phyloP scores from a whole-genome alignment of 2,113 vertebrate genomes.

The Geothlypis trichas region DNA sequence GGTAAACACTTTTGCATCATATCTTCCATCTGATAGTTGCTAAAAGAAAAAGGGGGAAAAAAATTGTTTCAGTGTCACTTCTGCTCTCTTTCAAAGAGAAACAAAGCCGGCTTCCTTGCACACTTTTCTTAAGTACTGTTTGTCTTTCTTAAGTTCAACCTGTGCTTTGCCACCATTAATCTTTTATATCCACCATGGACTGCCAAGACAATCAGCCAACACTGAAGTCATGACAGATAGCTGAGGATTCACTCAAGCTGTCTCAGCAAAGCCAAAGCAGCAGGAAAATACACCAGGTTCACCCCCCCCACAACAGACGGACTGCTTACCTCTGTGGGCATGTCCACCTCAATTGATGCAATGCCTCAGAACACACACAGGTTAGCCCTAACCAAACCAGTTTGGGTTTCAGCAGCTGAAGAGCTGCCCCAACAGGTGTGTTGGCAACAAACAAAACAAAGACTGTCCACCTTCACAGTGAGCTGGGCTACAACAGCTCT shows the following conservation, averaged over 20 bases:
- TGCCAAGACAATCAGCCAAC: background rate
- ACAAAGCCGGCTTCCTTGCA: background rate
- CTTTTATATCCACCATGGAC: background rate
- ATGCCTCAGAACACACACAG: rapidly evolving
- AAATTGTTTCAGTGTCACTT: constrained; percentile 8
- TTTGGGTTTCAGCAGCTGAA: background rate
- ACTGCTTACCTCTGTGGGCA: background rate
- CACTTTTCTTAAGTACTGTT: background rate
- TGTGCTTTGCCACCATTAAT: background rate
- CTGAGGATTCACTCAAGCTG: background rate
- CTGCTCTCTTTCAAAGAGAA: constrained; percentile 30
- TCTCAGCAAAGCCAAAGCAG: background rate
- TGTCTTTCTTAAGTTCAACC: background rate
- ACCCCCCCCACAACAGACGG: rapidly evolving
- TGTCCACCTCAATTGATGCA: background rate
- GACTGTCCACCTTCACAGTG: background rate
- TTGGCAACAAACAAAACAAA: background rate
- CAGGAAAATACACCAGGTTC: background rate
- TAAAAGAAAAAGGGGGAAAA: background rate
- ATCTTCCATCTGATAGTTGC: background rate
- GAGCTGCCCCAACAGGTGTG: background rate
- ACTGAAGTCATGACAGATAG: background rate
- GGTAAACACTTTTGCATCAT: constrained; percentile 56
- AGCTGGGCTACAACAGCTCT: background rate
- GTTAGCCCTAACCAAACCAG: background rate